Base-by-base conservation (phyloP, 2,113 vertebrate species). In the Solea senegalensis region DNA sequence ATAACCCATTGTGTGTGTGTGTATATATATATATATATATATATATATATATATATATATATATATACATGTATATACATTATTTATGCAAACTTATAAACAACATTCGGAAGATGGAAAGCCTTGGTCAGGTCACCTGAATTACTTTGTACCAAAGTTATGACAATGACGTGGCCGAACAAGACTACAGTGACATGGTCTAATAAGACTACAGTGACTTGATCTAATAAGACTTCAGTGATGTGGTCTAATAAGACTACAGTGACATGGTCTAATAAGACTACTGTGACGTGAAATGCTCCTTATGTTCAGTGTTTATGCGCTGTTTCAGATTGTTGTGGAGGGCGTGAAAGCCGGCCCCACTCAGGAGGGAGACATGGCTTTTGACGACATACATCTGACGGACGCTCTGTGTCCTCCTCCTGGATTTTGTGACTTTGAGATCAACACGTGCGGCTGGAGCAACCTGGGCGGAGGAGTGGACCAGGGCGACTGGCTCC, bases 401-500 rank as follows among this genome's bases (percentile, higher is more conserved):
- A 85, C 82, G 3, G 72, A 83, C 4, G 16, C 61, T 44, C 72
- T 69, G 9, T 94, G 93, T 65, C 75, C 87, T 53, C 27, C 75
- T 44, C 76, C 43, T 54, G 89, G 85, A 62, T 58, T 72, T 39
- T 94, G 93, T 81, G 89, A 94, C 88, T 94, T 94, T 76, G 91
- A 94, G 80, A 69, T 1, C 16, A 87, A 82, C 59, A 76, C 85
- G 76, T 94, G 93, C 53, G 78, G 83, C 69, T 94, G 92, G 93
- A 88, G 78, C 41, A 94, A 94, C 76, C 13, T 92, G 15, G 81
- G 77, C 3, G 74, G 65, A 41, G 78, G 43, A 43, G 74, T 76
- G 0, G 91, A 92, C 69, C 75, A 94, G 21, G 80, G 68, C 3
- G 91, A 94, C 84, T 94, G 93, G 93, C 90, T 94, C 9, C 80